Base-by-base conservation (phyloP, 2,113 vertebrate species). In the Amblyornis subalaris region DNA sequence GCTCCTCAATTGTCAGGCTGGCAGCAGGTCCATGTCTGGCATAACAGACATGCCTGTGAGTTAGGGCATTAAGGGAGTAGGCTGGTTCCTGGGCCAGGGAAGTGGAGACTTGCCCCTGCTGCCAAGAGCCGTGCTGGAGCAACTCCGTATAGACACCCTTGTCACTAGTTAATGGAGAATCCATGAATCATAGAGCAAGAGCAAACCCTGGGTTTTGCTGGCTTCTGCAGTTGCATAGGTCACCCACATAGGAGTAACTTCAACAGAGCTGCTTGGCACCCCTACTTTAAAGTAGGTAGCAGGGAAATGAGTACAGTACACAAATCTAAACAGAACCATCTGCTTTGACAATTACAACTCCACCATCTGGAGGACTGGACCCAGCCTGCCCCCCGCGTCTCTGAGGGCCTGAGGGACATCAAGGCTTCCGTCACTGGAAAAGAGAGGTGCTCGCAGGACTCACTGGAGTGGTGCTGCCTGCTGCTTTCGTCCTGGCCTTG, bases 281-380 rank as follows among this genome's bases (percentile, higher is more conserved):
- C 71, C 33, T 25, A 1, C 23, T 61, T 95, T 40, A 51, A 83
- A 85, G 51, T 10, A 36, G 78, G 4, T 50, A 67, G 38, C 35
- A 9, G 72, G 38, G 51, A 84, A 92, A 53, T 48, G 61, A 94
- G 55, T 82, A 76, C 38, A 36, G 78, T 80, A 88, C 72, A 75
- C 82, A 53, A n/a, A 90, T 47, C 51, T 93, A 88, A 94, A 77
- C 79, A 64, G 78, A 88, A 91, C 55, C 85, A 85, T 93, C 93
- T 94, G 87, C 95, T 93, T 93, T 85, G 82, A 85, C 71, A 55
- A 77, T 83, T 85, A 77, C 0, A 25, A 74, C 69, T 80, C 3
- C 48, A 55, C 90, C 91, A 91, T 88, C 88, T 95, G 94, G 78
- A 94, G 48, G 54, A 47, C 71, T 74, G 78, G 82, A 67, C 92